Evolutionary conservation across 2,888 invertebrate genomes (phyloP).

Genomic region (Taphrorychus bicolor): DNA sequence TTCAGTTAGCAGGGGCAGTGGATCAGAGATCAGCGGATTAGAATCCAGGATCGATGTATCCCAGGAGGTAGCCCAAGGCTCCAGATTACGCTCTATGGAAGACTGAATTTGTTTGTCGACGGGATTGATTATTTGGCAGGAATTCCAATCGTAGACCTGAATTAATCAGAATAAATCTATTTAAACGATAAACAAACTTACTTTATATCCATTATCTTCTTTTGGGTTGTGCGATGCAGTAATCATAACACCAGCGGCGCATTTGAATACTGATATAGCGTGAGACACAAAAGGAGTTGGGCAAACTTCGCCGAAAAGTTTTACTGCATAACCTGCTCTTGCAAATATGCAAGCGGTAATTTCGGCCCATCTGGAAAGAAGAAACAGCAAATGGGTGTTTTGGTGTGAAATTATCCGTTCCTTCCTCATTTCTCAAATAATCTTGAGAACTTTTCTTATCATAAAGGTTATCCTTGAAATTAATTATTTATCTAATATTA

Average conservation of each 20-base stretch:
- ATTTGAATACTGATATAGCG: constrained; percentile 74
- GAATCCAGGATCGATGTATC: constrained; percentile 66
- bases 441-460: too few relatives aligned
- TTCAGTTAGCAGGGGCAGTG: constrained; percentile 70
- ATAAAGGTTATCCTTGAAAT: too few relatives aligned
- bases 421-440: too few relatives aligned
- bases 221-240: constrained; percentile 99
- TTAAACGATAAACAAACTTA: constrained; percentile 29
- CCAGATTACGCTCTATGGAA: constrained; percentile 76
- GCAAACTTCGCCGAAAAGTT: constrained; percentile 79
- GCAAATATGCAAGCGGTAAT: constrained; percentile 87
- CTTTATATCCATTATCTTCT: constrained; percentile 95
- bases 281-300: constrained; percentile 96
- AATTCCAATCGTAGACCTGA: constrained; percentile 89
- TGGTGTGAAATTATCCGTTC: too few relatives aligned
- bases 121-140: constrained; percentile 93
- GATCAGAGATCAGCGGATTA: constrained; percentile 68
- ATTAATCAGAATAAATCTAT: not conserved
- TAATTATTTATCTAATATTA: not conserved
- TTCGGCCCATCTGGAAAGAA: constrained; percentile 77
- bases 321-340: constrained; percentile 70
- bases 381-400: not conserved
- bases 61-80: constrained; percentile 83
- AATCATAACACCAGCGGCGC: constrained; percentile 95
- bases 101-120: constrained; percentile 87